phyloP scores from a whole-genome alignment of 2,797 vertebrate species.

The Sebastes oblongus region DNA sequence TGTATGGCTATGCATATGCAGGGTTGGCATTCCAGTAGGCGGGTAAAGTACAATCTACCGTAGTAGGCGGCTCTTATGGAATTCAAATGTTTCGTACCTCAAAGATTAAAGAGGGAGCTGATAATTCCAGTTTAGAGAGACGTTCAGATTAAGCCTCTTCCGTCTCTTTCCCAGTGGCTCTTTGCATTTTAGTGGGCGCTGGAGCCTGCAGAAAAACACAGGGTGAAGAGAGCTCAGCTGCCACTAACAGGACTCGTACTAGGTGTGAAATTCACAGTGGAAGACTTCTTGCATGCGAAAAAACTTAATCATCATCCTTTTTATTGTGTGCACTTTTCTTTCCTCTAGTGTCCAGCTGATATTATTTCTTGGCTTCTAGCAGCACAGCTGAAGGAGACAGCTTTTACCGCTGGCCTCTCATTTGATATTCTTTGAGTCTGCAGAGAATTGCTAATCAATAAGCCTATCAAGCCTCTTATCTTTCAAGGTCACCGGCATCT shows the following conservation, averaged over 20 bases:
- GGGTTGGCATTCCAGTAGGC: conserved; percentile 64
- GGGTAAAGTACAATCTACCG: conserved; percentile 60
- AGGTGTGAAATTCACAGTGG: conserved; percentile 38
- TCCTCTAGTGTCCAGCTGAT: not conserved
- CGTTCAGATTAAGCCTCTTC: conserved; percentile 45
- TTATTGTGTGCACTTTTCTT: conserved; percentile 13
- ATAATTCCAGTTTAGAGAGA: conserved; percentile 59
- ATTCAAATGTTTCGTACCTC: conserved; percentile 67
- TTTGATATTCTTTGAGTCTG: conserved; percentile 33
- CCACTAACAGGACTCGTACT: conserved; percentile 4
- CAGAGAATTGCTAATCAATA: conserved; percentile 57
- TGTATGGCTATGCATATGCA: conserved; percentile 40
- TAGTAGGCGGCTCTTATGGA: conserved; percentile 72
- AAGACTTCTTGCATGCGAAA: conserved; percentile 24
- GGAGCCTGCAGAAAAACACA: conserved; percentile 34
- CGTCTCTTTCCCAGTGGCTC: conserved; percentile 3
- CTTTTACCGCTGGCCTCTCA: conserved; percentile 6
- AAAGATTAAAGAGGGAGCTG: conserved; percentile 58
- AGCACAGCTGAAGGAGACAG: not conserved
- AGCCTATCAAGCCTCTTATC: conserved; percentile 47
- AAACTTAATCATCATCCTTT: conserved; percentile 24
- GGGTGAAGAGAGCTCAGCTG: conserved; percentile 23
- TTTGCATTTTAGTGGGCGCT: conserved; percentile 35
- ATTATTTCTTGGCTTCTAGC: not conserved
- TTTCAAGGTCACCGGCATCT: conserved; percentile 49